Evolutionary conservation across 1,140 invertebrate species (phyloP).

Genomic region (Oryctes rhinoceros): DNA sequence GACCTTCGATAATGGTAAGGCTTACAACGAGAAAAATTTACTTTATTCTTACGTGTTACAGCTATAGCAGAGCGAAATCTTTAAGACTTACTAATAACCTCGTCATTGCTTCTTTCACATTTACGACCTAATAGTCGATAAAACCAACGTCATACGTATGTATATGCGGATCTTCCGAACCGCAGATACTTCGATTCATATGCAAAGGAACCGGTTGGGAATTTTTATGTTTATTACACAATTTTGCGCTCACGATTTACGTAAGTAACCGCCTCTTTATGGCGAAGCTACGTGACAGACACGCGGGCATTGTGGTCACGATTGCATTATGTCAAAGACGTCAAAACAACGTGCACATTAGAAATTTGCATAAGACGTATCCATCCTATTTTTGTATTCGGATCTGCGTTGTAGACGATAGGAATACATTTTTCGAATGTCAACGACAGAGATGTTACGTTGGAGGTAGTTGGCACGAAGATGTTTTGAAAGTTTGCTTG

Average conservation of each 20-base stretch:
- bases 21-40: too few relatives aligned
- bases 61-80: too few relatives aligned
- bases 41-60: too few relatives aligned
- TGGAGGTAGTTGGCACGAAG: too few relatives aligned
- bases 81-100: too few relatives aligned
- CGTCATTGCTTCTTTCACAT: neutral
- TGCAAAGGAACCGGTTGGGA: neutral
- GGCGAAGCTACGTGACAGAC: neutral
- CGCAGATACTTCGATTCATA: neutral
- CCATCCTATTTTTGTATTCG: neutral
- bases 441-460: too few relatives aligned
- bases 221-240: constrained; percentile 11
- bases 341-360: neutral
- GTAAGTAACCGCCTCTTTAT: constrained; percentile 6
- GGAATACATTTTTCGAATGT: neutral
- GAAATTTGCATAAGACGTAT: neutral
- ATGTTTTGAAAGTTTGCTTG: too few relatives aligned
- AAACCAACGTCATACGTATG: neutral
- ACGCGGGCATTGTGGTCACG: neutral
- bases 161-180: neutral
- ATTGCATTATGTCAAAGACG: neutral
- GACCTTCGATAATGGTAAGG: too few relatives aligned
- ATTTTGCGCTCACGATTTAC: constrained; percentile 1
- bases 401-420: neutral
- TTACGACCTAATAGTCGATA: neutral